Base-by-base conservation (phyloP, 2,113 vertebrate species). In the Lycocorax pyrrhopterus region DNA sequence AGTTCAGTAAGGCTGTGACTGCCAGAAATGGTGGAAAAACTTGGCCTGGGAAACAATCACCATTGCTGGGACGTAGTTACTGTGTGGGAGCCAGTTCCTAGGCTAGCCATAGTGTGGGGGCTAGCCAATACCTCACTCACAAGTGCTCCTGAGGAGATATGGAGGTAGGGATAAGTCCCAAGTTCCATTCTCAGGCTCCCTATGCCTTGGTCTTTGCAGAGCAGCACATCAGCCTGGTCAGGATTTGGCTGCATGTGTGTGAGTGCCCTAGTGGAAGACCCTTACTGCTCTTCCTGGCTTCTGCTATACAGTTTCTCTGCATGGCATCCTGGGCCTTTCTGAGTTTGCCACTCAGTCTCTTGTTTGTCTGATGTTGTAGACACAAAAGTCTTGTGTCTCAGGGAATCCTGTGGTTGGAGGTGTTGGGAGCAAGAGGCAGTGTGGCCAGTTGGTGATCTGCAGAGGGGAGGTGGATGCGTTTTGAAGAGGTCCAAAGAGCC, bases 311-410 rank as follows among this genome's bases (percentile, higher is more conserved):
- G 23, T 71, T 68, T 58, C 43, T 69, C 55, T 64, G 41, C 39
- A 5, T 3, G 10, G 15, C 4, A 1, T 84, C 35, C 41, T 52
- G 27, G 10, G 26, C 88, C 18, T 58, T 71, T 46, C 66, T 1
- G 2, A 60, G 47, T 64, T 93, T 72, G n/a, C 43, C 1, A 1
- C 11, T 46, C 0, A 0, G 32, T 56, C 47, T 72, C n/a, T 39
- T 53, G 23, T 74, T 90, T 72, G 59, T 41, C 58, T 3, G 3
- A 27, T 44, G 30, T 15, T 55, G 19, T 39, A 49, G 80, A 25
- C 35, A n/a, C 23, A 16, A 29, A 81, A 73, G 21, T 41, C 30
- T 49, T 1, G 1, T 66, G 49, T 66, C 33, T 8, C 53, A 37
- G 26, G 16, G 27, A 49, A 35, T 43, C 20, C 47, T 0, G 7